phyloP scores from a whole-genome alignment of 2,888 invertebrate species.

The Capitulum mitella region DNA sequence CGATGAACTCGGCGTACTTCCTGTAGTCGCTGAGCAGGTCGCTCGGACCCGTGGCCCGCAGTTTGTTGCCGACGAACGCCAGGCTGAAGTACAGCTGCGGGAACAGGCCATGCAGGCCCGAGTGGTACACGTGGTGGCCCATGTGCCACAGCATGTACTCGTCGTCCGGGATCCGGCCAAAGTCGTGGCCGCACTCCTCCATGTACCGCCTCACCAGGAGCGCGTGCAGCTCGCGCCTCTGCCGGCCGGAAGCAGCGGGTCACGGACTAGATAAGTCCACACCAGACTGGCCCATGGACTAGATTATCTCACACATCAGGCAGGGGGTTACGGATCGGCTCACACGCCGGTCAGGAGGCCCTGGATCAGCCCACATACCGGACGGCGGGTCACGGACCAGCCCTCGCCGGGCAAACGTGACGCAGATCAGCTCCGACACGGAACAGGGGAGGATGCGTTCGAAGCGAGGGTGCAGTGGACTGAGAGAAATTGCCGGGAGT shows the following conservation, averaged over 20 bases:
- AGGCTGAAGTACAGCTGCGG: slow-evolving; percentile 57
- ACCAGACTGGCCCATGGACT: no score
- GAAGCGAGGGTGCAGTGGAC: no score
- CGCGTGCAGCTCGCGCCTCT: slow-evolving; percentile 48
- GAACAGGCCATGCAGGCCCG: slow-evolving; percentile 49
- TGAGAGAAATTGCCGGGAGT: no score
- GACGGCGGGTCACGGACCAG: no score
- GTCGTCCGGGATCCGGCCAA: slow-evolving; percentile 57
- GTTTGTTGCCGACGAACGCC: slow-evolving; percentile 62
- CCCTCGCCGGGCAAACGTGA: no score
- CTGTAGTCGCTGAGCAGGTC: slow-evolving; percentile 61
- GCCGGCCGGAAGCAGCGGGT: background rate
- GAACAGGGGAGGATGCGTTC: no score
- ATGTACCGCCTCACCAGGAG: slow-evolving; percentile 54
- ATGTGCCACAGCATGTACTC: slow-evolving; percentile 65
- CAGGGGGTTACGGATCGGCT: no score
- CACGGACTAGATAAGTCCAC: no score
- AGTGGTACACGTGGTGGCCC: slow-evolving; percentile 60
- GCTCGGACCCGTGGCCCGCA: slow-evolving; percentile 58
- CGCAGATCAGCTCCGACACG: no score
- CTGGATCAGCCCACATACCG: no score
- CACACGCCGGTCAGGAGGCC: no score
- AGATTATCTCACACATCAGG: no score
- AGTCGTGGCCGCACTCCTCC: slow-evolving; percentile 45
- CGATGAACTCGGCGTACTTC: slow-evolving; percentile 56